Conservation (phyloP, 2,797 vertebrate genomes). For the Lagorchestes hirsutus region DNA sequence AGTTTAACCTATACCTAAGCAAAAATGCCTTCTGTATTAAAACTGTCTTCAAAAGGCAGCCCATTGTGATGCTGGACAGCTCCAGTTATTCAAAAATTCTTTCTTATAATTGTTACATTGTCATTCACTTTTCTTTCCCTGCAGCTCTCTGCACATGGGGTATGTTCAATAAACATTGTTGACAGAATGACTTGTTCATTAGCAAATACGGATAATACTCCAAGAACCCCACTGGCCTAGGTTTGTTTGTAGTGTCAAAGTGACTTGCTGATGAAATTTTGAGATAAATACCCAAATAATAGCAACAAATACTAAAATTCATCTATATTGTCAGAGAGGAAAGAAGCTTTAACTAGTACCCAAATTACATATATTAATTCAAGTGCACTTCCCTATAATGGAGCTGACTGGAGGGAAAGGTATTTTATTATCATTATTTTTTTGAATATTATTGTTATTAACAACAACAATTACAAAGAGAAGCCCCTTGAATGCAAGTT, state of each 20-base stretch:
- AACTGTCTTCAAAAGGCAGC: background rate
- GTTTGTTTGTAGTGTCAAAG: slow-evolving; percentile 57
- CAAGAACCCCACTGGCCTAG: slow-evolving; percentile 48
- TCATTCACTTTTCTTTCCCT: slow-evolving; percentile 30
- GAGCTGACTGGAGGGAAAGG: background rate
- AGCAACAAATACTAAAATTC: background rate
- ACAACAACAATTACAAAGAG: background rate
- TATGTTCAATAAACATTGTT: slow-evolving; percentile 32
- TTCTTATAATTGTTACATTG: background rate
- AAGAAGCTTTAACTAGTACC: background rate
- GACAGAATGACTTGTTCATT: slow-evolving; percentile 25
- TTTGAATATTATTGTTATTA: background rate
- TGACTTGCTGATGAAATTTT: slow-evolving; percentile 36
- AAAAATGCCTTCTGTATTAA: background rate
- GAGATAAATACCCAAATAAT: slow-evolving; percentile 39
- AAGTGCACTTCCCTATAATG: slow-evolving; percentile 5
- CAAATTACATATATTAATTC: background rate
- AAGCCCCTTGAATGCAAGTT: background rate
- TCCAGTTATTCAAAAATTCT: background rate
- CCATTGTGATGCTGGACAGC: background rate
- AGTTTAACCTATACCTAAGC: background rate
- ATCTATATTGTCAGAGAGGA: slow-evolving; percentile 26
- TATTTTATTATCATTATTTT: background rate
- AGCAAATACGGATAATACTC: slow-evolving; percentile 63
- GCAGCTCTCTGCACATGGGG: background rate